Evolutionary conservation across 2,888 invertebrate species (phyloP), one percentile per base, ranked within the genome.

Genomic region (Drosophila planitibia): DNA sequence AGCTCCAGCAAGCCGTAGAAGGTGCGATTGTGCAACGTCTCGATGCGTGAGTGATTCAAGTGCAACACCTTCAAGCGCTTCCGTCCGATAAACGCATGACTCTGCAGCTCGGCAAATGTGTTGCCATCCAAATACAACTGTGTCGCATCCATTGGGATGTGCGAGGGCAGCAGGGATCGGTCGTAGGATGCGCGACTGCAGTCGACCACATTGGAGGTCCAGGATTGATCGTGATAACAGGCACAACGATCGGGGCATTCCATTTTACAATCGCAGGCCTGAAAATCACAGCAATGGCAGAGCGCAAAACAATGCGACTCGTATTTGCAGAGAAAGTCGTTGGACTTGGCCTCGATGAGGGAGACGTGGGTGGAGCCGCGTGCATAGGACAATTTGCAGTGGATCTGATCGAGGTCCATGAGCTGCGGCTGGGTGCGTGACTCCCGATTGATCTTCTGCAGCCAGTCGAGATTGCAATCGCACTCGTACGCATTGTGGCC

Each of bases 241-340:
- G 97, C 96, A 94, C 99, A 99, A 92, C 97, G 97, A 72, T 95
- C 95, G 60, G 99, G 99, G 93, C 99, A 99, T 89, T 97, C 97
- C 97, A 98, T 98, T 94, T 98, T 97, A 94, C 99, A 99, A 94
- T 99, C 99, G 94, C 99, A 99, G 63, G 98, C 98, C 94, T 98
- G 98, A 93, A 98, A 99, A 94, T 98, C 98, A 94, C 99, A 99
- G 94, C 99, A 99, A 93, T 98, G 97, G 93, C 99, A 99, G 83
- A 98, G 94, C 7, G 98, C 97, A 93, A 98, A 98, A 94, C 99
- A 99, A 93, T 98, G 98, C 57, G 97, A 96, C 93, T 97, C 97
- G 94, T 98, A 98, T 85, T 97, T 96, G 95, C 98, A 98, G 91
- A 98, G 95, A 94, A 98, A 98, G 94, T 98, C 97, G 63, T 97